Evolutionary conservation across 2,113 vertebrate genomes (phyloP), one percentile per base, ranked within the genome.

Genomic region (Grammomys dolichurus): DNA sequence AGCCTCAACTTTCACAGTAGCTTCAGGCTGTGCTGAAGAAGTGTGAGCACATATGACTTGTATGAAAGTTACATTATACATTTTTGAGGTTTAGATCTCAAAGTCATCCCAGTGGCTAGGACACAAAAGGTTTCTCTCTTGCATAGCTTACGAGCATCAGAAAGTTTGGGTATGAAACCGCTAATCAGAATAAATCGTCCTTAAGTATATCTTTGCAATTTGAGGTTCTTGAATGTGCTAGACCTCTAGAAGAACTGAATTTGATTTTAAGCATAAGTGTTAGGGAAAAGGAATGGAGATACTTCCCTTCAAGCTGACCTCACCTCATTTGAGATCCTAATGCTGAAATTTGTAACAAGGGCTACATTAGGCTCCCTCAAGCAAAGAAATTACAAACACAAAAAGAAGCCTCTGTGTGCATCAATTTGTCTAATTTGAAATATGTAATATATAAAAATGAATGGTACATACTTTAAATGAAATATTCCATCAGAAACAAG

Each of bases 201-300:
- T 95, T 84, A 78, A 91, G 86, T 94, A 91, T 95, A 94, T 95
- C 51, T 76, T n/a, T 36, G 80, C 80, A 96, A 58, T 91, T 92
- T 94, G 93, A 95, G 54, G 78, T 77, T 95, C 91, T 90, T 22
- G 12, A 88, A 70, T 88, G 22, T 93, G 80, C 80, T 93, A 76
- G 10, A 5, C 78, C 70, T 81, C 28, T 75, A 81, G 89, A 87
- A 82, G 87, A 63, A 82, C 90, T 75, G 24, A 76, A 90, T 90
- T 24, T 96, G 91, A 96, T 88, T 92, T 88, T 75, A 78, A 87
- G 31, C 75, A 95, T 72, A 17, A 81, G 24, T 0, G 9, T 58
- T 54, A 96, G 14, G 54, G 24, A 81, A 95, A 70, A 90, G 17
- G 58, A 43, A 90, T 51, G 58, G 88, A 94, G 33, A 94, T 69